These are phyloP conservation scores for Tolypeutes matacus DNA, from an alignment of 2,797 vertebrate genomes.

Conservation along the genomic window DNA sequence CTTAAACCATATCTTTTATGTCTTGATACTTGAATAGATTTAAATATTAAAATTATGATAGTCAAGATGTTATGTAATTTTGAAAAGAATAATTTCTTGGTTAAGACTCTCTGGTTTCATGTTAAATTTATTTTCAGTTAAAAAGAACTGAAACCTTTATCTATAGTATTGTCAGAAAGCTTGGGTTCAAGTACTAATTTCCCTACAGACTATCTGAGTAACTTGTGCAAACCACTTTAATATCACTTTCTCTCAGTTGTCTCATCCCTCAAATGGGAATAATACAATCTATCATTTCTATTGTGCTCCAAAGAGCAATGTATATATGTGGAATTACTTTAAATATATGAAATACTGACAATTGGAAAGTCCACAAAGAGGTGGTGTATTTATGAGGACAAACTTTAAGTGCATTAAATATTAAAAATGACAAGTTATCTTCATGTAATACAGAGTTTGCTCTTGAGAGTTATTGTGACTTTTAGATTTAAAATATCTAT, in stretches of 20 bases:
- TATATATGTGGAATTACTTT: background rate
- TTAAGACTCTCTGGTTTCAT: background rate
- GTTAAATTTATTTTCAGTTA: slow-evolving; percentile 1
- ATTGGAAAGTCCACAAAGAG: too few relatives aligned
- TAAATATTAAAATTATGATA: slow-evolving; percentile 40
- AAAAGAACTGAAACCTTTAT: background rate
- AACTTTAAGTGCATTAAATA: background rate
- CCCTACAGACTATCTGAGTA: background rate
- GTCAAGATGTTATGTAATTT: background rate
- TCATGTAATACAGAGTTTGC: background rate
- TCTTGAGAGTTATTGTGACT: background rate
- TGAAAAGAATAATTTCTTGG: background rate
- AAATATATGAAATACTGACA: background rate
- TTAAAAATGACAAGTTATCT: background rate
- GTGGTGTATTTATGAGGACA: background rate
- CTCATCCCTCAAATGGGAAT: background rate
- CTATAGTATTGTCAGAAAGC: background rate
- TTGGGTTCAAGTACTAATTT: background rate
- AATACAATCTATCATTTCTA: background rate
- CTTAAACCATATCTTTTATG: background rate
- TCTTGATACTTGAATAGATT: background rate
- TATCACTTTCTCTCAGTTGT: background rate
- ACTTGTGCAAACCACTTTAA: background rate
- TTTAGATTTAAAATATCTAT: background rate
- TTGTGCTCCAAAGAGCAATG: background rate